Conservation (phyloP, 2,797 vertebrate species). For the Acipenser oxyrinchus region DNA sequence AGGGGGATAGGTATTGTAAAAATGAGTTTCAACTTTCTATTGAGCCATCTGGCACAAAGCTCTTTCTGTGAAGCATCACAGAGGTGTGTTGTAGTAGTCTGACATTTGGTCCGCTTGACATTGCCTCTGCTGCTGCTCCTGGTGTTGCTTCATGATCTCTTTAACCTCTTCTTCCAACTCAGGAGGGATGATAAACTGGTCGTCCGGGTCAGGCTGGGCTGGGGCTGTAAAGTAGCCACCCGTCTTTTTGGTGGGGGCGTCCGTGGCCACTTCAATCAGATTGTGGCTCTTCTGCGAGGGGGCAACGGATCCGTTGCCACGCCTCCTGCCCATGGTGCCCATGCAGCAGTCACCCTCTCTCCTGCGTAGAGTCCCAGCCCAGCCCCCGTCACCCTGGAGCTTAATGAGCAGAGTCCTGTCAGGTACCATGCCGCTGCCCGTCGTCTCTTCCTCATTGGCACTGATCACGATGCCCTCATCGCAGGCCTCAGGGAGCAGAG, state of each 20-base stretch:
- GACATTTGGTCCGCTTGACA: constrained; percentile 50
- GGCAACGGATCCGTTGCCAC: constrained; percentile 83
- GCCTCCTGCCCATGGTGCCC: constrained; percentile 51
- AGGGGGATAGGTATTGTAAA: too few relatives aligned
- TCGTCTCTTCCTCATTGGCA: constrained; percentile 54
- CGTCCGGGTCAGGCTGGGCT: constrained; percentile 87
- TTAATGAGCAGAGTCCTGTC: background rate
- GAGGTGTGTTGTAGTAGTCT: constrained; percentile 86
- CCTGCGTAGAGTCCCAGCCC: constrained; percentile 38
- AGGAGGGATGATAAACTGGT: constrained; percentile 94
- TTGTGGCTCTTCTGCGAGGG: constrained; percentile 89
- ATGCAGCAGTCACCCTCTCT: constrained; percentile 37
- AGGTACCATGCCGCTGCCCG: constrained; percentile 18
- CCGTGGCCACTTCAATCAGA: constrained; percentile 83
- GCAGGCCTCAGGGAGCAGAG: constrained; percentile 44
- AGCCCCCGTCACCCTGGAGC: background rate
- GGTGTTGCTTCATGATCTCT: constrained; percentile 96
- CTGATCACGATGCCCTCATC: constrained; percentile 67
- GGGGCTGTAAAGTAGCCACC: constrained; percentile 95
- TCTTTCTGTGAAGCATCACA: constrained; percentile 56
- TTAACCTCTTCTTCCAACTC: constrained; percentile 97
- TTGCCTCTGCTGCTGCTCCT: constrained; percentile 74
- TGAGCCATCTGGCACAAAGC: too few relatives aligned
- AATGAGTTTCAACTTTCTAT: too few relatives aligned
- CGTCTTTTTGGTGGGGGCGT: constrained; percentile 76